A percentile compares a stretch with the other conserved stretches of the same genome.
phyloP scores from a whole-genome alignment of 2,888 invertebrate genomes.

The Agriopis leucophaearia region DNA sequence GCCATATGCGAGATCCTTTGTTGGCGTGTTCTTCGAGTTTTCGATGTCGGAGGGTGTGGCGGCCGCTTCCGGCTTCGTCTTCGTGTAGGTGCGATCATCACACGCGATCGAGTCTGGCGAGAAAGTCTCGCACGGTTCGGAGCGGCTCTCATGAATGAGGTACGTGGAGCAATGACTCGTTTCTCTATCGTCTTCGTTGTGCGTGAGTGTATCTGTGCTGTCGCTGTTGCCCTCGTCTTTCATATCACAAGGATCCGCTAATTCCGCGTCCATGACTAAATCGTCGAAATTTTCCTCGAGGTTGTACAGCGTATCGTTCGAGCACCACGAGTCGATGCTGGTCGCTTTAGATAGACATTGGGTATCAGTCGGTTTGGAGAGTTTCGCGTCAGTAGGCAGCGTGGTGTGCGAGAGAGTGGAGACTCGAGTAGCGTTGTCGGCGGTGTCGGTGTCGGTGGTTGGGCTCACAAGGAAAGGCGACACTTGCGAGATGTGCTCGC shows the following conservation, averaged over 20 bases:
- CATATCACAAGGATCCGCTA: conserved; percentile 58
- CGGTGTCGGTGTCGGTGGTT: conserved; percentile 69
- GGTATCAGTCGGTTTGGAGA: conserved; percentile 79
- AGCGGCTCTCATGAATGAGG: conserved; percentile 76
- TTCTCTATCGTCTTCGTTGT: conserved; percentile 75
- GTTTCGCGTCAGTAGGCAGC: conserved; percentile 79
- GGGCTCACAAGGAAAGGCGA: conserved; percentile 80
- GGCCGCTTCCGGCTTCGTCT: conserved; percentile 67
- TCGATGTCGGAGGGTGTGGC: conserved; percentile 68
- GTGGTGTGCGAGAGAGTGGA: conserved; percentile 83
- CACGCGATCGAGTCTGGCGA: conserved; percentile 79
- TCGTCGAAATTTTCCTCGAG: conserved; percentile 87
- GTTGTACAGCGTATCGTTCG: conserved; percentile 88
- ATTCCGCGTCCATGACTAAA: conserved; percentile 73
- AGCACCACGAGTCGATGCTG: conserved; percentile 89
- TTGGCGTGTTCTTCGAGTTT: conserved; percentile 73
- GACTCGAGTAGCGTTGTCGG: conserved; percentile 71
- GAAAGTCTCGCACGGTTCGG: conserved; percentile 73
- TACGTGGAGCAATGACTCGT: conserved; percentile 76
- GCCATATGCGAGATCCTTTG: conserved; percentile 77
- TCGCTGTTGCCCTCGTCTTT: conserved; percentile 70
- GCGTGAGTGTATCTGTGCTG: conserved; percentile 75
- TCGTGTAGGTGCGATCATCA: conserved; percentile 77
- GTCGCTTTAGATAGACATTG: conserved; percentile 84
- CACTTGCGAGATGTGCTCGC: conserved; percentile 76